Base-by-base conservation (phyloP, 1,140 invertebrate genomes). In the Bombus huntii region DNA sequence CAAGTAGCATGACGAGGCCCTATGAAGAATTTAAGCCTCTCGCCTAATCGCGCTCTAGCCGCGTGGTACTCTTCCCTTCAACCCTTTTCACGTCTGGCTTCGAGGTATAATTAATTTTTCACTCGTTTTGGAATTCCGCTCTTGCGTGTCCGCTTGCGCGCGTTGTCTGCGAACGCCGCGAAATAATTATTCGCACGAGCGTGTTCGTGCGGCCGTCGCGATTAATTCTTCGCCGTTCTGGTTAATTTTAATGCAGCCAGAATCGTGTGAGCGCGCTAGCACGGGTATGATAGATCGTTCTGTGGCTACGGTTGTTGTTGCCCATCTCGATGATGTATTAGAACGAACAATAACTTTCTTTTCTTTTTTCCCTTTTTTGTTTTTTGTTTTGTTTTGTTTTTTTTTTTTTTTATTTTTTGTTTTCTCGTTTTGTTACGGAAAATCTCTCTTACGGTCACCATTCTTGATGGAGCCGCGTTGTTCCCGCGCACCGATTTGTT, bases 81-180 rank as follows among this genome's bases (percentile, higher is more conserved):
- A 59, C 57, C 25, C 25, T 28, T 28, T 28, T 28, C 62, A 39
- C 5, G 8, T 5, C 4, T n/a, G 8, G 9, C 31, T 42, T 62
- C 13, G 31, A 25, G 74, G 42, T 72, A 13, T 81, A 84, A 90
- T 90, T 89, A 89, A 87, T 90, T 87, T 89, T 87, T 87, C 77
- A 84, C 44, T 76, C 81, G 22, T 42, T 76, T 82, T 68, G 70
- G 31, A 83, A 78, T 89, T 73, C 59, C 53, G 57, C 44, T 44
- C 22, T 66, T 72, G 75, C 78, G 70, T 70, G 59, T 62, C 28
- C 57, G 68, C 42, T 80, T 57, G 28, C 83, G 39, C 71, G 18
- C 53, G 57, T 53, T 53, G 47, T 53, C 59, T 62, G 10, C 59
- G 28, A 62, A 62, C 59, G 28, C 59, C 59, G 59, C 59, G 73